Conservation (phyloP, 2,888 invertebrate species). For the Hetaerina titia region DNA sequence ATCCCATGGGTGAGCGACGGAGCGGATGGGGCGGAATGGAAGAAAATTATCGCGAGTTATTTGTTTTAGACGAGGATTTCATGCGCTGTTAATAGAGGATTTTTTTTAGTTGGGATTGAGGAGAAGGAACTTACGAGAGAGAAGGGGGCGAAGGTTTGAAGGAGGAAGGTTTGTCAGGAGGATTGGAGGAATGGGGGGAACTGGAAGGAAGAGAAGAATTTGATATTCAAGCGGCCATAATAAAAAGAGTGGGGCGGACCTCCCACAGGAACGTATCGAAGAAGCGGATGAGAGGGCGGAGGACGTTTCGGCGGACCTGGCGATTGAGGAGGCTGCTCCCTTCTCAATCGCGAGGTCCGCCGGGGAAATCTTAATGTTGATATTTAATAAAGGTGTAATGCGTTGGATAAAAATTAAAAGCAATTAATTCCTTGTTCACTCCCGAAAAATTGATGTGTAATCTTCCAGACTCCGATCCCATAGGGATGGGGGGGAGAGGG, state of each 20-base stretch:
- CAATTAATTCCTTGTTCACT: not conserved
- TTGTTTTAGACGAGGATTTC: conserved; percentile 44
- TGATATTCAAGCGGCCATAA: not conserved
- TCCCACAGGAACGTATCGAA: conserved; percentile 15
- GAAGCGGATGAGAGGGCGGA: not conserved
- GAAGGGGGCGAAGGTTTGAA: not conserved
- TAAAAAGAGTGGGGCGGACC: conserved; percentile 4
- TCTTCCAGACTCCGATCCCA: not conserved
- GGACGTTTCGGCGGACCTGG: not conserved
- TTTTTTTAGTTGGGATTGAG: conserved; percentile 10
- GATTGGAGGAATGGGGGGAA: not conserved
- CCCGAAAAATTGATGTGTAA: not conserved
- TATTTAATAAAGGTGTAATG: not conserved
- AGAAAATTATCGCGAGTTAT: conserved; percentile 48
- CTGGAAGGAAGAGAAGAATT: not conserved
- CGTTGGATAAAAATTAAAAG: not conserved
- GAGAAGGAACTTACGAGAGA: not conserved
- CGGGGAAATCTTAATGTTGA: not conserved
- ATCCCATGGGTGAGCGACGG: not conserved
- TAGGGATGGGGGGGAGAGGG: too few species aligned
- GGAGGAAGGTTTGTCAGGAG: not conserved
- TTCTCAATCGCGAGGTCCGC: not conserved
- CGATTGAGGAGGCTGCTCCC: not conserved
- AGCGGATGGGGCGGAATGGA: not conserved
- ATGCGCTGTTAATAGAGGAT: conserved; percentile 23